Percentiles rank a stretch among this genome's conserved stretches.
phyloP scores from a whole-genome alignment of 2,888 invertebrate genomes.

The Phasia obesa region DNA sequence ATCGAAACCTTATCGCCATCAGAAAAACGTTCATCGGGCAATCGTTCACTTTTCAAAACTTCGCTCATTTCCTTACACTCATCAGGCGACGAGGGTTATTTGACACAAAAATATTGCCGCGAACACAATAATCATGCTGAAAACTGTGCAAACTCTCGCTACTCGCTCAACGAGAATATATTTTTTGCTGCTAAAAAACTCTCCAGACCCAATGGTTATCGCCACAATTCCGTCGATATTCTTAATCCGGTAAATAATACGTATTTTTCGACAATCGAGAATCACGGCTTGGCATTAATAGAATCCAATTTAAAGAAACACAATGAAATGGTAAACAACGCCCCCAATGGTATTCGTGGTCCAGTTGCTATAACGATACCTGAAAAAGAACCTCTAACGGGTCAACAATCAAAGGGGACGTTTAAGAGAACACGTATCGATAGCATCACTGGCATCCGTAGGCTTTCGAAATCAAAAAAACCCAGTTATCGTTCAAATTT shows the following conservation, averaged over 20 bases:
- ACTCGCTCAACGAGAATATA: conserved; percentile 81
- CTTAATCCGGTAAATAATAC: conserved; percentile 77
- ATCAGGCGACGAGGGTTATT: conserved; percentile 77
- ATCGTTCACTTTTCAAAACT: conserved; percentile 69
- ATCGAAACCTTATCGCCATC: conserved; percentile 81
- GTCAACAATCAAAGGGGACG: conserved; percentile 66
- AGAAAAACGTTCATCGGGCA: conserved; percentile 78
- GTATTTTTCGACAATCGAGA: conserved; percentile 74
- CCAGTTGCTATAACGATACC: conserved; percentile 78
- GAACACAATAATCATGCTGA: conserved; percentile 72
- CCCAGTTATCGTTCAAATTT: conserved; percentile 79
- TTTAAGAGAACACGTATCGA: conserved; percentile 74
- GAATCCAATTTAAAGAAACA: conserved; percentile 75
- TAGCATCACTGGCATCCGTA: conserved; percentile 77
- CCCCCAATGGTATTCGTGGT: not conserved
- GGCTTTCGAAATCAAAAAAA: conserved; percentile 78
- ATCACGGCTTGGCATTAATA: conserved; percentile 76
- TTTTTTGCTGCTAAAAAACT: conserved; percentile 76
- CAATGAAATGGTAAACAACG: conserved; percentile 68
- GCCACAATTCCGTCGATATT: conserved; percentile 80
- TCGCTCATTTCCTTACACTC: conserved; percentile 75
- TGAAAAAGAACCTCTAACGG: conserved; percentile 73
- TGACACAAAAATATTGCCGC: conserved; percentile 76
- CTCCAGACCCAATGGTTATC: conserved; percentile 76
- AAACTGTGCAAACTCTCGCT: conserved; percentile 78